Evolutionary conservation across 1,140 invertebrate genomes (phyloP).

Genomic region (Rhizoglyphus robini): DNA sequence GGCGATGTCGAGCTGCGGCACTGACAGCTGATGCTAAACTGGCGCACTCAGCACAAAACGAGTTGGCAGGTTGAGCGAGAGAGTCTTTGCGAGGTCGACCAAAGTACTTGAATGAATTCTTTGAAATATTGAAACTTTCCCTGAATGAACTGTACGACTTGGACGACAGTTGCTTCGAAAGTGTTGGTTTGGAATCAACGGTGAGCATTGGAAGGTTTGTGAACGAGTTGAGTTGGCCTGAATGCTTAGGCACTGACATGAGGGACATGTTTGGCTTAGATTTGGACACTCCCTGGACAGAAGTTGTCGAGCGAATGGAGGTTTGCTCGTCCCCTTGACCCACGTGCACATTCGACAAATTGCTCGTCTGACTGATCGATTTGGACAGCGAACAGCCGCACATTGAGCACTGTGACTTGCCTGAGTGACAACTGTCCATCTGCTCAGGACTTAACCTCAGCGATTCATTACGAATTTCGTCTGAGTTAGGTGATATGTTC

Average conservation of each 20-base stretch:
- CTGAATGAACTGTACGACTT: neutral
- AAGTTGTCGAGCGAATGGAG: neutral
- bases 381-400: neutral
- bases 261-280: neutral
- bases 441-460: neutral
- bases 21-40: neutral
- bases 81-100: neutral
- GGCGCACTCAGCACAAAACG: constrained; percentile 5
- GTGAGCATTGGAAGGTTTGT: neutral
- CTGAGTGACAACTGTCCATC: neutral
- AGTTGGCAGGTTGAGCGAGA: constrained; percentile 5
- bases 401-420: neutral
- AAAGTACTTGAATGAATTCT: neutral
- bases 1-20: constrained; percentile 1
- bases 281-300: neutral
- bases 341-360: neutral
- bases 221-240: neutral
- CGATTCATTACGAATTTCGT: neutral
- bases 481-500: neutral
- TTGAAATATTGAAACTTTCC: neutral
- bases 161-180: no score
- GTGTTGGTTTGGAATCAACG: no score
- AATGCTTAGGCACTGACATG: no score
- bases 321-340: neutral
- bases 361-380: neutral